Percentiles rank a stretch among this genome's conserved stretches.
Evolutionary conservation across 2,888 invertebrate genomes (phyloP).

Genomic region (Caenorhabditis doughertyi): DNA sequence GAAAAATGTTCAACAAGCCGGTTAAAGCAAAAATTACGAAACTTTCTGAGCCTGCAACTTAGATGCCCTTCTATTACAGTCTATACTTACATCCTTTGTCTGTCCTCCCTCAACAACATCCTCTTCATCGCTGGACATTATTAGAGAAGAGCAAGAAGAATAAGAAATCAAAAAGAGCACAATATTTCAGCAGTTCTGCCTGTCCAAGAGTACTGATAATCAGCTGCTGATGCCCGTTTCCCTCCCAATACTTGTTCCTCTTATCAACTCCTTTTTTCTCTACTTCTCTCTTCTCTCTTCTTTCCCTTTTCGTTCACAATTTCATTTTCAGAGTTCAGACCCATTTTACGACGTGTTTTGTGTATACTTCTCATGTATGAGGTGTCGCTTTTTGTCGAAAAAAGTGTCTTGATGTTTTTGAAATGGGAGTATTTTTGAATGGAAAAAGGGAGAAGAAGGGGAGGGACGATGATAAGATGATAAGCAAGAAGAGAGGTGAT

Average conservation of each 20-base stretch:
- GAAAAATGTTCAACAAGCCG: too few species aligned
- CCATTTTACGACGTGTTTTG: conserved; percentile 34
- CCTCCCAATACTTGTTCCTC: background rate
- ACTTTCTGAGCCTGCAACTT: too few species aligned
- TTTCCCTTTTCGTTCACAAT: background rate
- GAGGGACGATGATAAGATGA: conserved; percentile 30
- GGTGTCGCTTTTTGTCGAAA: background rate
- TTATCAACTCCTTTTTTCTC: conserved; percentile 10
- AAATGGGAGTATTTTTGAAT: background rate
- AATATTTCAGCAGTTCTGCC: background rate
- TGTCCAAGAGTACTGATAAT: too few species aligned
- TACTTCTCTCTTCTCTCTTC: conserved; percentile 4
- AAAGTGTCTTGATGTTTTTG: too few species aligned
- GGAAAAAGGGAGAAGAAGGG: background rate
- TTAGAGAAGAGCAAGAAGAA: background rate
- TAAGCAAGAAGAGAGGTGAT: conserved; percentile 42
- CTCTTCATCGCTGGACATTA: background rate
- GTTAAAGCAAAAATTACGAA: too few species aligned
- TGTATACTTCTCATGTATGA: background rate
- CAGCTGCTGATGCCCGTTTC: too few species aligned
- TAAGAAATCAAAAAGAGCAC: background rate
- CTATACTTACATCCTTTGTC: conserved; percentile 26
- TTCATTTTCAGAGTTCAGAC: conserved; percentile 38
- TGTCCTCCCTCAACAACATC: background rate
- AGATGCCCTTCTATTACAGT: background rate